These are phyloP conservation scores for Menura novaehollandiae DNA, from an alignment of 2,113 vertebrate genomes.

Conservation along the genomic window DNA sequence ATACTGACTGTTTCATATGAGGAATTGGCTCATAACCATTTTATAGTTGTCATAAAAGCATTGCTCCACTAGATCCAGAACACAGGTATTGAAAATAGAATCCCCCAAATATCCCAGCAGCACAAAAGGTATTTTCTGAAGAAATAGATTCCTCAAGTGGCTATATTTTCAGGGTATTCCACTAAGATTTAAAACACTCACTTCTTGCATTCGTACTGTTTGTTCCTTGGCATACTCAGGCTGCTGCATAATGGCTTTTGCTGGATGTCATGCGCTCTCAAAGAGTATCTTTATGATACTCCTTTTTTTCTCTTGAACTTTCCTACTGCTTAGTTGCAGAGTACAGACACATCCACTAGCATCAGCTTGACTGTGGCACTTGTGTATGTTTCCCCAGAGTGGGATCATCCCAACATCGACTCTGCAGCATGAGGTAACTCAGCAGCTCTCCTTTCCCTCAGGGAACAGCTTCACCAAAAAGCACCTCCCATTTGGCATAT, in stretches of 20 bases:
- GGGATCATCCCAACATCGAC: conserved; percentile 45
- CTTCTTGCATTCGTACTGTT: conserved; percentile 41
- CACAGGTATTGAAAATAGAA: conserved; percentile 64
- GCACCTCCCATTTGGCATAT: conserved; percentile 49
- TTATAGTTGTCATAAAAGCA: conserved; percentile 74
- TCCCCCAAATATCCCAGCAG: conserved; percentile 54
- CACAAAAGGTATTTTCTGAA: conserved; percentile 63
- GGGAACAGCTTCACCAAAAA: conserved; percentile 48
- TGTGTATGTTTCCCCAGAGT: conserved; percentile 57
- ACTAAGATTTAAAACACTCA: conserved; percentile 61
- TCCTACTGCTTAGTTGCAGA: conserved; percentile 16
- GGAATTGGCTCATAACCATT: conserved; percentile 74
- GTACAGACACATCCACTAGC: conserved; percentile 53
- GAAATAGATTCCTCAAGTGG: conserved; percentile 74
- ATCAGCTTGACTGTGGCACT: conserved; percentile 73
- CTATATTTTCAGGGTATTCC: conserved; percentile 65
- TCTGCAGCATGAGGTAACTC: conserved; percentile 34
- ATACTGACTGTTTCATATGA: conserved; percentile 71
- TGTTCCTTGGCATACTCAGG: neutral
- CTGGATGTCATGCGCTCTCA: conserved; percentile 35
- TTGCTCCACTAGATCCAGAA: conserved; percentile 64
- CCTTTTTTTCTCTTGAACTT: conserved; percentile 52
- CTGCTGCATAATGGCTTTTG: conserved; percentile 17
- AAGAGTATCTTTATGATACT: conserved; percentile 44
- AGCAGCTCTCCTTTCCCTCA: conserved; percentile 21